phyloP scores from a whole-genome alignment of 2,797 vertebrate genomes.

The Sandelia bainsii region DNA sequence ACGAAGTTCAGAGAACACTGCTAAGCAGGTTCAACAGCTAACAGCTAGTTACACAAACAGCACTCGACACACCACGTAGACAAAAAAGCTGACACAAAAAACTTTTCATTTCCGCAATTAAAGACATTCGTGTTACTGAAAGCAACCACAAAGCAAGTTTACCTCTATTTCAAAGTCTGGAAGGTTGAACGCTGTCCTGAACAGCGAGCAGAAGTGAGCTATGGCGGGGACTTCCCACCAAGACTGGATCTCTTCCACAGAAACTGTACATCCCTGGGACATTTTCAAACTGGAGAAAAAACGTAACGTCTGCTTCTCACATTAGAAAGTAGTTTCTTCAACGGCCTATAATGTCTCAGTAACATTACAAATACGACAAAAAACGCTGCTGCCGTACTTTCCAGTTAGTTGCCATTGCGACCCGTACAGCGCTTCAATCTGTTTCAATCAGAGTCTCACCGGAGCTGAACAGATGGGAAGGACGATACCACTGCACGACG shows the following conservation, averaged over 20 bases:
- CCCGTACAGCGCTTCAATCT: slow-evolving; percentile 78
- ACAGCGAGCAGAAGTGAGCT: slow-evolving; percentile 98
- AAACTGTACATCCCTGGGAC: slow-evolving; percentile 87
- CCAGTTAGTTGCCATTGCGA: slow-evolving; percentile 77
- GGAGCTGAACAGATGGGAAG: slow-evolving; percentile 85
- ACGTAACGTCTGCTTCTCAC: slow-evolving; percentile 70
- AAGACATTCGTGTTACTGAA: neutral
- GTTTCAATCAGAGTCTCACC: slow-evolving; percentile 79
- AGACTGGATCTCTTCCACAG: slow-evolving; percentile 93
- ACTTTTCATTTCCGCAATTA: slow-evolving; percentile 64
- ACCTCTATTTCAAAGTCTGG: slow-evolving; percentile 99
- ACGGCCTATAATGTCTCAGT: slow-evolving; percentile 39
- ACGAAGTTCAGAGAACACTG: slow-evolving; percentile 61
- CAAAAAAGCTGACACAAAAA: slow-evolving; percentile 78
- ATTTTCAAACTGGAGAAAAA: slow-evolving; percentile 78
- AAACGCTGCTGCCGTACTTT: slow-evolving; percentile 63
- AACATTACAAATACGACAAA: slow-evolving; percentile 71
- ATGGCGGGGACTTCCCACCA: slow-evolving; percentile 99
- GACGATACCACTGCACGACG: slow-evolving; percentile 68
- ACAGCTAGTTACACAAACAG: slow-evolving; percentile 16
- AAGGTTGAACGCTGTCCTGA: slow-evolving; percentile 95
- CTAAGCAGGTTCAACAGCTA: slow-evolving; percentile 66
- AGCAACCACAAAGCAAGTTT: slow-evolving; percentile 55
- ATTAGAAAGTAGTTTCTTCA: slow-evolving; percentile 74
- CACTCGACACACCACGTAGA: neutral